Evolutionary conservation across 2,113 vertebrate species (phyloP).

Genomic region (Gallinago paraguaiae): DNA sequence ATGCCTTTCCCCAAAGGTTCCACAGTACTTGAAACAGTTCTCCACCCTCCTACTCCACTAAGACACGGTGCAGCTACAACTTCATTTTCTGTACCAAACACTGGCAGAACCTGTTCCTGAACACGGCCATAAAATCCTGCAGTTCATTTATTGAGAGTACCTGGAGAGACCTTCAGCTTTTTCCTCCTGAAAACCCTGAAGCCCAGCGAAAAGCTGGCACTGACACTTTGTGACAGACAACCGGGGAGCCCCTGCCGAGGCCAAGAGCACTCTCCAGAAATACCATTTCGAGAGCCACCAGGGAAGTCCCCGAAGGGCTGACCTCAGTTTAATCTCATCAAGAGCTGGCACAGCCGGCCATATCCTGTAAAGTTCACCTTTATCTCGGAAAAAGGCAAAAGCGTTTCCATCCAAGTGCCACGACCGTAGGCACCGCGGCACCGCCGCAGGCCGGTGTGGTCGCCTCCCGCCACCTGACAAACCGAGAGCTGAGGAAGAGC

Average conservation of each 20-base stretch:
- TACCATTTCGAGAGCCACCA: not conserved
- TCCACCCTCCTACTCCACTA: not conserved
- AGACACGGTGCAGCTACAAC: too few species aligned
- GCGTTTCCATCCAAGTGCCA: rapidly evolving
- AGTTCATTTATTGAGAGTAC: not conserved
- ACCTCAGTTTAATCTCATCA: not conserved
- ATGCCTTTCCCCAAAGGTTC: not conserved
- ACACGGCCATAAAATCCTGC: not conserved
- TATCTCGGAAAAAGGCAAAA: not conserved
- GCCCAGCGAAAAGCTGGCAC: rapidly evolving
- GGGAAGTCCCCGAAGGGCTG: not conserved
- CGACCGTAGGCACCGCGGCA: not conserved
- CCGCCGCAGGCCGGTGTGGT: not conserved
- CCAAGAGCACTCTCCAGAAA: not conserved
- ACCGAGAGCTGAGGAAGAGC: not conserved
- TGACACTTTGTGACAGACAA: rapidly evolving
- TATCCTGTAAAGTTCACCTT: rapidly evolving
- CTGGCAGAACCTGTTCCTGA: not conserved
- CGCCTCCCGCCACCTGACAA: not conserved
- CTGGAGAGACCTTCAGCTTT: not conserved
- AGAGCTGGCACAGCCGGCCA: not conserved
- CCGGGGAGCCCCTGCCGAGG: not conserved
- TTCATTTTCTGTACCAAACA: not conserved
- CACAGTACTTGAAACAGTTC: not conserved
- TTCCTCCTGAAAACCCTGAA: not conserved